Evolutionary conservation across 2,888 invertebrate species (phyloP).

Genomic region (Mechanitis mazaeus): DNA sequence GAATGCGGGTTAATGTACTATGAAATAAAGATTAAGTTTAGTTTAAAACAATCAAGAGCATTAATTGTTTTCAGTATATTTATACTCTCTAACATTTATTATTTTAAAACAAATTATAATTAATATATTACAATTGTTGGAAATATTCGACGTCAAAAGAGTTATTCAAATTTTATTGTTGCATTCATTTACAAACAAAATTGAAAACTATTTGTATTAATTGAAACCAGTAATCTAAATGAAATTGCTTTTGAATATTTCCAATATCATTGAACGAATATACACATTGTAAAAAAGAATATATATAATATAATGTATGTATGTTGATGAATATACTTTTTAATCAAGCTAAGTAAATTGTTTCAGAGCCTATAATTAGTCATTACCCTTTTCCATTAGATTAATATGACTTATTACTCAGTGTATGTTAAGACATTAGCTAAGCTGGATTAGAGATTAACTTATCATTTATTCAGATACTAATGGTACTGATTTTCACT

Average conservation of each 20-base stretch:
- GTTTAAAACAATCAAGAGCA: too few species aligned
- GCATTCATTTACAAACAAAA: not conserved
- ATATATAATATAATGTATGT: not conserved
- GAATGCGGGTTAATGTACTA: constrained; percentile 42
- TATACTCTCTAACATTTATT: too few species aligned
- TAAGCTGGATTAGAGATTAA: not conserved
- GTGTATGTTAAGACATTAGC: constrained; percentile 4
- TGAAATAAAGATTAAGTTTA: too few species aligned
- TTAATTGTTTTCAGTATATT: too few species aligned
- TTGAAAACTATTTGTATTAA: not conserved
- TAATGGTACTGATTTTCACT: too few species aligned
- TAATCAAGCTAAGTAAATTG: not conserved
- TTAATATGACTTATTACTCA: not conserved
- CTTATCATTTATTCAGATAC: not conserved
- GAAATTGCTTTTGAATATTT: too few species aligned
- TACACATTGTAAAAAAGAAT: too few species aligned
- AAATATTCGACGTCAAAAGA: too few species aligned
- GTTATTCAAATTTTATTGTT: not conserved
- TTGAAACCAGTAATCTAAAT: not conserved
- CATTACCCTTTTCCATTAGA: not conserved
- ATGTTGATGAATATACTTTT: not conserved
- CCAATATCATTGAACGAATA: too few species aligned
- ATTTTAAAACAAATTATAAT: too few species aligned
- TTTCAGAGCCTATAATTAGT: not conserved
- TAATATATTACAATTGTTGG: too few species aligned